Base-by-base conservation (phyloP, 2,113 vertebrate species). In the Gracilinanus agilis region DNA sequence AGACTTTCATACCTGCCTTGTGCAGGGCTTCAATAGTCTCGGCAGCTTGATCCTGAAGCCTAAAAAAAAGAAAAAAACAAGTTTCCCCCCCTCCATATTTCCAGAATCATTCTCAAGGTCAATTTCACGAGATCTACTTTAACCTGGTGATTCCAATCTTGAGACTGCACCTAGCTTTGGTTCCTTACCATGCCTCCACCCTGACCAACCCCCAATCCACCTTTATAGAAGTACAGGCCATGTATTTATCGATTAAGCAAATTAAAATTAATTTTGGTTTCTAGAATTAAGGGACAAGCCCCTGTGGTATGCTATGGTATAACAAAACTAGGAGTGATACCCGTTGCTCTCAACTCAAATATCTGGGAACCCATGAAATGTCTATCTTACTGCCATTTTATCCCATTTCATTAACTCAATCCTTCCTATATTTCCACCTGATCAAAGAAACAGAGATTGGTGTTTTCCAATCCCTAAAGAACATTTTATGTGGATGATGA, bases 21-120 rank as follows among this genome's bases (percentile, higher is more conserved):
- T 99, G 99, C 94, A 99, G 98, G 75, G 99, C 99, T 96, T 99
- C 99, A 83, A 99, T 99, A 0, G 99, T 99, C 97, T 99, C 99
- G 0, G 99, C 99, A 0, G 99, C 99, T 97, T 99, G 99, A 92
- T 99, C 99, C 97, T 99, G 99, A 75, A 99, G 99, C 95, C 99
- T 99, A 96, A 0, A 3, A 95, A 91, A 9, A 97, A 61, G 94
- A 94, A 93, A 34, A 34, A 96, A 94, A 94, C 44, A 49, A 89
- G 6, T 92, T 55, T 29, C 95, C 92, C 94, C 94, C 91, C 27
- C 49, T 96, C 44, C n/a, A 90, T 89, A 94, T 67, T 90, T 92
- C 24, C 12, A 11, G 13, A 95, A 27, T 90, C 44, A 96, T 94
- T 92, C 53, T n/a, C 67, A 83, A 83, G 21, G 19, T 83, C n/a